Conservation (phyloP, 2,797 vertebrate genomes). For the Huso huso region DNA sequence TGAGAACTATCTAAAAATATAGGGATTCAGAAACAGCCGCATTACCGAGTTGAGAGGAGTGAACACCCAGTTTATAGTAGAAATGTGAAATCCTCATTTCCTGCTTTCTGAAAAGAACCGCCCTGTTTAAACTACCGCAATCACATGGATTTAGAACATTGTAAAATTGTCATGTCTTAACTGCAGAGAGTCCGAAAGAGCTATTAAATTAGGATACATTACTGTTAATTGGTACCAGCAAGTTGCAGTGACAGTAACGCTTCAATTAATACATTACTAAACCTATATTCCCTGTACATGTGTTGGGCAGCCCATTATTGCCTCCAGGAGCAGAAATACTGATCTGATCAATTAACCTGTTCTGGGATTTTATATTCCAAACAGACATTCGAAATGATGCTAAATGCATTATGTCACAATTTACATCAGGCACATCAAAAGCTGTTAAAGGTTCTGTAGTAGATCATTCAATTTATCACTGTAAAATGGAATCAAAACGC, state of each 20-base stretch:
- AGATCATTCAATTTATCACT: too few relatives aligned
- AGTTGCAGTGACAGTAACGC: slow-evolving; percentile 20
- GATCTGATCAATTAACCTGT: slow-evolving; percentile 40
- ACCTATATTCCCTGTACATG: slow-evolving; percentile 8
- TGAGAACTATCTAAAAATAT: too few relatives aligned
- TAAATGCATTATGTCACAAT: too few relatives aligned
- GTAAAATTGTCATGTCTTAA: slow-evolving; percentile 1
- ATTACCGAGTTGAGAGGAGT: too few relatives aligned
- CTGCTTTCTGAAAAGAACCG: too few relatives aligned
- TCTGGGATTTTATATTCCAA: slow-evolving; percentile 35
- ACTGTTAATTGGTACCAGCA: not conserved
- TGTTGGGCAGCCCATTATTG: slow-evolving; percentile 26
- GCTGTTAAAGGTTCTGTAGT: slow-evolving; percentile 16
- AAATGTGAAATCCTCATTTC: too few relatives aligned
- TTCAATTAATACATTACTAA: slow-evolving; percentile 21
- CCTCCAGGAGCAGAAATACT: slow-evolving; percentile 34
- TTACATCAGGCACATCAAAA: slow-evolving; percentile 28
- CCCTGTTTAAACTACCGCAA: not conserved
- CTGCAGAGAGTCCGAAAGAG: slow-evolving; percentile 2
- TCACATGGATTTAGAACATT: slow-evolving; percentile 1
- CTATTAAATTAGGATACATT: slow-evolving; percentile 9
- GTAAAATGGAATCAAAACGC: too few relatives aligned
- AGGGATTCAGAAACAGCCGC: too few relatives aligned
- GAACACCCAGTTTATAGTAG: too few relatives aligned
- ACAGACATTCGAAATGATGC: too few relatives aligned